A percentile compares a stretch with the other conserved stretches of the same genome.
These are phyloP conservation scores for Chirona hameri DNA, from an alignment of 2,888 invertebrate genomes.

Conservation along the genomic window DNA sequence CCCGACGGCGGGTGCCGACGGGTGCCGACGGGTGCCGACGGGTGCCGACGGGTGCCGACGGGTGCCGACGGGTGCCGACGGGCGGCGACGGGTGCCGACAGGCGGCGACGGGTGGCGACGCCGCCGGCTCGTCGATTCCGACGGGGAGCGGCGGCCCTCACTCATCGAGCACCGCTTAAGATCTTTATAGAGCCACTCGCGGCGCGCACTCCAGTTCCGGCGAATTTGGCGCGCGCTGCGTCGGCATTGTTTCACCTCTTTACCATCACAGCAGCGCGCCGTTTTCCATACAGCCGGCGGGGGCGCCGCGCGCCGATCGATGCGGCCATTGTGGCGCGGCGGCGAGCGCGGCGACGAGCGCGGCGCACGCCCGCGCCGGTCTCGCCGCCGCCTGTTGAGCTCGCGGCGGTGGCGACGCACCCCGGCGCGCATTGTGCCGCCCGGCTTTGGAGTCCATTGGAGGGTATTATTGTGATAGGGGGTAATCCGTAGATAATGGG, in stretches of 20 bases:
- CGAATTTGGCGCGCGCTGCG: not conserved
- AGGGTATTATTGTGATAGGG: conserved; percentile 26
- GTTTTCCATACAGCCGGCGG: not conserved
- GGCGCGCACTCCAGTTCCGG: conserved; percentile 1
- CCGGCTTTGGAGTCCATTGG: conserved; percentile 23
- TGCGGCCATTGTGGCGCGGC: not conserved
- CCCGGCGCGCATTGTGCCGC: not conserved
- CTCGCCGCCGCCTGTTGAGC: not conserved
- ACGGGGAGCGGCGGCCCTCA: not conserved
- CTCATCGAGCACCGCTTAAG: conserved; percentile 6
- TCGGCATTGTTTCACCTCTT: conserved; percentile 11
- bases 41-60: not conserved
- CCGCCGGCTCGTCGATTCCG: not conserved
- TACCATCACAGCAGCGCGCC: conserved; percentile 22
- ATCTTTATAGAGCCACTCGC: not conserved
- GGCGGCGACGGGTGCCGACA: not conserved
- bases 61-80: not conserved
- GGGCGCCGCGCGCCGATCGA: not conserved
- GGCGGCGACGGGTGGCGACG: not conserved
- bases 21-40: not conserved
- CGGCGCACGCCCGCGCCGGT: not conserved
- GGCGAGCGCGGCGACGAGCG: not conserved
- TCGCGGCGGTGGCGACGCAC: not conserved
- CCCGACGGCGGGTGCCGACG: not conserved
- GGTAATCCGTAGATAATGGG: conserved; percentile 12